A percentile compares a stretch with the other conserved stretches of the same genome.
Evolutionary conservation across 2,113 vertebrate genomes (phyloP).

Genomic region (Paradoxurus hermaphroditus): DNA sequence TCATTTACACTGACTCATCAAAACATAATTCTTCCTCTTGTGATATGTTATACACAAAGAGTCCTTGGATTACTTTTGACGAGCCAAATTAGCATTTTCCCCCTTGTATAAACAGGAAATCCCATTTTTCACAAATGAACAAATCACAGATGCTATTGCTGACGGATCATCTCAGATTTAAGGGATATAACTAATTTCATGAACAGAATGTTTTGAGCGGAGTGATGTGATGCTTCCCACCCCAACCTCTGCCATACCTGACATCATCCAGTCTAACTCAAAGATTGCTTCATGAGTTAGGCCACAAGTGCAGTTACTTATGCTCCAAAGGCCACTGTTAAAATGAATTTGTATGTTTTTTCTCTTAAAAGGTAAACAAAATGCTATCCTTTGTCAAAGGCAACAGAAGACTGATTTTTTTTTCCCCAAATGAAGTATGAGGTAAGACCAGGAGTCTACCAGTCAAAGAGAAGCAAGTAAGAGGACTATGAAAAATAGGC

Average conservation of each 20-base stretch:
- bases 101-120: background rate
- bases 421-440: background rate
- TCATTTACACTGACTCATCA: slow-evolving; percentile 52
- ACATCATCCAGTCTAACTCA: background rate
- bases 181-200: background rate
- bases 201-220: background rate
- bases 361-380: background rate
- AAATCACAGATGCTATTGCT: background rate
- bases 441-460: background rate
- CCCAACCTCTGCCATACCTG: background rate
- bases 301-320: background rate
- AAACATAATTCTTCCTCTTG: slow-evolving; percentile 5
- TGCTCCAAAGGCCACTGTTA: background rate
- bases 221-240: background rate
- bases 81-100: slow-evolving; percentile 16
- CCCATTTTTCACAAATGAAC: background rate
- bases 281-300: background rate
- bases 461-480: background rate
- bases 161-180: background rate
- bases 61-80: background rate
- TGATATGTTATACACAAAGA: slow-evolving; percentile 18
- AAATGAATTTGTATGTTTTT: background rate
- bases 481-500: background rate
- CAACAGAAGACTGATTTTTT: background rate
- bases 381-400: background rate